Conservation (phyloP, 2,113 vertebrate species). For the Albula goreensis region DNA sequence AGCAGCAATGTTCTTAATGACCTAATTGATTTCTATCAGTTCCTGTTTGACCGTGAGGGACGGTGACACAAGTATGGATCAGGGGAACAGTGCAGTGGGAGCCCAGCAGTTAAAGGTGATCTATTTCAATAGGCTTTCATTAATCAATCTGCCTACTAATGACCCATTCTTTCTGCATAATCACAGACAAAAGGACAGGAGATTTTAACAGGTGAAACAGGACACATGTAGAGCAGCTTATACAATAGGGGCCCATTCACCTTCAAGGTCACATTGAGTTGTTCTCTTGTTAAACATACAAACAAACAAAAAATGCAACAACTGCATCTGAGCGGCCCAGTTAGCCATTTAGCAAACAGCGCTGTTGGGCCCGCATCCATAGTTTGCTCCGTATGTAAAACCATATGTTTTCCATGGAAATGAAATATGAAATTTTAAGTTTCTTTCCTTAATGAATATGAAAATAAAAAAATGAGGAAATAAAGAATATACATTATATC, state of each 20-base stretch:
- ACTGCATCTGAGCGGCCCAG: too few species aligned
- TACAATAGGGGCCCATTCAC: neutral
- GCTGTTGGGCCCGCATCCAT: too few species aligned
- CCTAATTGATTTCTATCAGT: conserved; percentile 19
- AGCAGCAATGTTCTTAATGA: neutral
- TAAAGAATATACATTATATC: too few species aligned
- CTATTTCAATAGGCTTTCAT: conserved; percentile 11
- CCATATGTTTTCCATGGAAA: too few species aligned
- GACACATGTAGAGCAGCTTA: neutral
- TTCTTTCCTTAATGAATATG: too few species aligned
- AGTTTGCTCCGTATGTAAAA: too few species aligned
- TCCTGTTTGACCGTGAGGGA: neutral
- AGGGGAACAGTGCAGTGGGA: neutral
- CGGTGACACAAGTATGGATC: neutral
- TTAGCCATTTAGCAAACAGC: too few species aligned
- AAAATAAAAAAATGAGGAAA: too few species aligned
- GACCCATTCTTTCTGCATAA: neutral
- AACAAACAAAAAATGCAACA: neutral
- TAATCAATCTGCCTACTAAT: conserved; percentile 20
- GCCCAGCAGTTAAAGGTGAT: neutral
- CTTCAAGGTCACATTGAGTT: neutral
- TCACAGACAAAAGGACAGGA: neutral
- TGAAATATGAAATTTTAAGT: too few species aligned
- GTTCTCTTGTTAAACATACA: neutral
- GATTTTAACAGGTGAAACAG: neutral